These are phyloP conservation scores for Melanotaenia nigrans DNA, from an alignment of 2,797 vertebrate species.

Conservation along the genomic window DNA sequence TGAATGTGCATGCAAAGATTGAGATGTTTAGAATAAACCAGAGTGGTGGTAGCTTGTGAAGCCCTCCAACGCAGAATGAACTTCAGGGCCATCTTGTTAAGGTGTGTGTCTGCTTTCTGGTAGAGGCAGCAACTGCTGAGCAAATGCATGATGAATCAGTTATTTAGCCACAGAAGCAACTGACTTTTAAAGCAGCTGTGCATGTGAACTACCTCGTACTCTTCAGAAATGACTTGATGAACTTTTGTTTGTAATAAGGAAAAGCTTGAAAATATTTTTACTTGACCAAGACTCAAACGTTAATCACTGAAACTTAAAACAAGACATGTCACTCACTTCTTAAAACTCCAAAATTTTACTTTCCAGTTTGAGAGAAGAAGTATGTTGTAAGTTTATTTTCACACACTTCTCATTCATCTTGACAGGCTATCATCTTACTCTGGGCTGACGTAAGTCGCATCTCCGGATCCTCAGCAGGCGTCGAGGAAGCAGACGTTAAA, in stretches of 20 bases:
- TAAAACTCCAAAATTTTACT: constrained; percentile 12
- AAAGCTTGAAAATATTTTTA: constrained; percentile 1
- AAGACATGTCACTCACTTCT: constrained; percentile 7
- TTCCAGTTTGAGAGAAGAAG: constrained; percentile 14
- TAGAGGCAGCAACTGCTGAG: not conserved
- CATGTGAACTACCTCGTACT: not conserved
- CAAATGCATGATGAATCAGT: not conserved
- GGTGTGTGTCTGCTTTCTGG: too few species aligned
- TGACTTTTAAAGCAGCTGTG: not conserved
- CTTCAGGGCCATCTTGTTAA: not conserved
- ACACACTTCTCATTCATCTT: constrained; percentile 59
- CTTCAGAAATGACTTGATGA: not conserved
- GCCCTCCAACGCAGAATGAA: too few species aligned
- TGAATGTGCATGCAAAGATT: too few species aligned
- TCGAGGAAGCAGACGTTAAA: constrained; percentile 30
- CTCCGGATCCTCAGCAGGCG: constrained; percentile 46
- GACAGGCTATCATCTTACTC: constrained; percentile 49
- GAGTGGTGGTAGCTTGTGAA: too few species aligned
- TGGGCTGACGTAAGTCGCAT: constrained; percentile 46
- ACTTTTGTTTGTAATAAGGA: constrained; percentile 11
- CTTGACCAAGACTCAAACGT: not conserved
- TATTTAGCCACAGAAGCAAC: not conserved
- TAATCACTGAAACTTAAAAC: not conserved
- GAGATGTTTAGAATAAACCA: too few species aligned
- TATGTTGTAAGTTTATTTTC: constrained; percentile 23